Percentiles rank a stretch among this genome's conserved stretches.
phyloP scores from a whole-genome alignment of 1,140 invertebrate species.

The Halyomorpha halys region DNA sequence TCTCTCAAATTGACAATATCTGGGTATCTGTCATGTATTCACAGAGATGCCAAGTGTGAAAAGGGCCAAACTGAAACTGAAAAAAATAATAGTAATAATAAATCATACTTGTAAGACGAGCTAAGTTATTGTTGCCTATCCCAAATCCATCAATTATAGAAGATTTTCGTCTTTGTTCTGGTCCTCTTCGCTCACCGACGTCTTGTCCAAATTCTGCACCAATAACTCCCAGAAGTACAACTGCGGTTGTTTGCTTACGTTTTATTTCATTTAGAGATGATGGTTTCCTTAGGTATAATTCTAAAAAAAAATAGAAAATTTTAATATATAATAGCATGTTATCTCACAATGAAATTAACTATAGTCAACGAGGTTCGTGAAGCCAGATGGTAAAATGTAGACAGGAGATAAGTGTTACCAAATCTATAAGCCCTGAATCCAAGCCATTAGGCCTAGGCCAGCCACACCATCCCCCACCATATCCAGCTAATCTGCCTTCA shows the following conservation, averaged over 20 bases:
- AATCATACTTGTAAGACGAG: slow-evolving; percentile 69
- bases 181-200: slow-evolving; percentile 38
- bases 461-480: too few relatives aligned
- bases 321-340: background rate
- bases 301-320: slow-evolving; percentile 33
- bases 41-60: too few relatives aligned
- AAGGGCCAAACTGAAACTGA: too few relatives aligned
- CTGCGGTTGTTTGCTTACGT: slow-evolving; percentile 91
- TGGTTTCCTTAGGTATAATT: slow-evolving; percentile 55
- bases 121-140: slow-evolving; percentile 83
- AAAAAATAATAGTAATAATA: background rate
- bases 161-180: slow-evolving; percentile 53
- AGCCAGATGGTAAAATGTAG: too few relatives aligned
- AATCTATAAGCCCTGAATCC: too few relatives aligned
- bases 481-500: too few relatives aligned
- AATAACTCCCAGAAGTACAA: slow-evolving; percentile 92
- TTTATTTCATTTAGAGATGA: slow-evolving; percentile 78
- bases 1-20: too few relatives aligned
- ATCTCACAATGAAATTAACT: background rate
- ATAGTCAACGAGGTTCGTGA: too few relatives aligned
- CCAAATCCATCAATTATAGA: slow-evolving; percentile 82
- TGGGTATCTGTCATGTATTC: too few relatives aligned
- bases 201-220: slow-evolving; percentile 96
- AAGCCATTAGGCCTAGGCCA: too few relatives aligned
- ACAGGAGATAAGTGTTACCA: too few relatives aligned